Evolutionary conservation across 2,113 vertebrate genomes (phyloP).

Genomic region (Oophaga pumilio): DNA sequence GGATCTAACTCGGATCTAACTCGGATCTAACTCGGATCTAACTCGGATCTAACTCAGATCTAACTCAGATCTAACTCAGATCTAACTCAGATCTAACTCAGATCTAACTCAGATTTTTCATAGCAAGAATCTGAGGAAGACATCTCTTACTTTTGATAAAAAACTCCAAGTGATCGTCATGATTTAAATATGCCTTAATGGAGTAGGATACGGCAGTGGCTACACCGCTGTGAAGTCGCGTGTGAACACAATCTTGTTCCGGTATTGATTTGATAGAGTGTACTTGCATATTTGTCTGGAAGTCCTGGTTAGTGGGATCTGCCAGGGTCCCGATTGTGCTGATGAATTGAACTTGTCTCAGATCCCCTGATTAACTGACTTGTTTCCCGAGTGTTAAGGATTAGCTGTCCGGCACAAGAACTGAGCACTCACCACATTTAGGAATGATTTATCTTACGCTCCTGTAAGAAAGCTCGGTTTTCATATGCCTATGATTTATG

Average conservation of each 20-base stretch:
- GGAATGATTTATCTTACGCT: conserved; percentile 37
- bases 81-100: too few species aligned
- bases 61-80: too few species aligned
- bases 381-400: conserved; percentile 38
- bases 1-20: too few species aligned
- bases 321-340: conserved; percentile 19
- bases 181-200: not conserved
- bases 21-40: too few species aligned
- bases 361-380: conserved; percentile 30
- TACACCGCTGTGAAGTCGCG: not conserved
- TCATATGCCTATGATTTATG: conserved; percentile 31
- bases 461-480: conserved; percentile 2
- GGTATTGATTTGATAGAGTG: not conserved
- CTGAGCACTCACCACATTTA: conserved; percentile 47
- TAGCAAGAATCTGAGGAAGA: too few species aligned
- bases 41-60: too few species aligned
- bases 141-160: too few species aligned
- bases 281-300: not conserved
- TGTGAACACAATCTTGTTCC: not conserved
- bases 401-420: conserved; percentile 45
- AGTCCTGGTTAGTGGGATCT: not conserved
- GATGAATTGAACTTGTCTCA: conserved; percentile 39
- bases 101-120: too few species aligned
- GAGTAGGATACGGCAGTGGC: not conserved
- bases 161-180: too few species aligned